These are phyloP conservation scores for Ptychoptera contaminata DNA, from an alignment of 2,888 invertebrate genomes.

Conservation along the genomic window DNA sequence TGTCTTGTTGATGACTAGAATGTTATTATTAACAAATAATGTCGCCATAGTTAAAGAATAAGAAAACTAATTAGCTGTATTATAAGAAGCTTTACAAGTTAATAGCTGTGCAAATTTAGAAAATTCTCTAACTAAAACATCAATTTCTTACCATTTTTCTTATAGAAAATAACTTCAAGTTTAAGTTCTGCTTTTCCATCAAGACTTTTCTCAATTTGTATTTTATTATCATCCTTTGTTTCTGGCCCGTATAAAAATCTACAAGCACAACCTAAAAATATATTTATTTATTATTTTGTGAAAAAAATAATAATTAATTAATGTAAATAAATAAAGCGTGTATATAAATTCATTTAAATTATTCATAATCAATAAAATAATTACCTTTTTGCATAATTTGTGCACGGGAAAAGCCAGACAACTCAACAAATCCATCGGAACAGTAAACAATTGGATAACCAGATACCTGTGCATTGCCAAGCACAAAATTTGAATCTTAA, in stretches of 20 bases:
- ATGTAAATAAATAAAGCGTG: not conserved
- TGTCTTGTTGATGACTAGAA: too few relatives aligned
- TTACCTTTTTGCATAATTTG: constrained; percentile 88
- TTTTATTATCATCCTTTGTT: constrained; percentile 75
- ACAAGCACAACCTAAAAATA: constrained; percentile 64
- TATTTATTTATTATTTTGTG: not conserved
- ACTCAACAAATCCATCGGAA: constrained; percentile 91
- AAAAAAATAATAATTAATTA: not conserved
- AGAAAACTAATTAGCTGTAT: too few relatives aligned
- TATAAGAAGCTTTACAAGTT: too few relatives aligned
- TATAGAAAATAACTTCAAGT: constrained; percentile 86
- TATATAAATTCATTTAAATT: not conserved
- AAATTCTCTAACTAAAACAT: too few relatives aligned
- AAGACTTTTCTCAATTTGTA: constrained; percentile 76
- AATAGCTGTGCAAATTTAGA: too few relatives aligned
- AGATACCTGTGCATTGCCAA: constrained; percentile 87
- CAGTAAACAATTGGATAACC: constrained; percentile 89
- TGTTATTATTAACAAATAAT: too few relatives aligned
- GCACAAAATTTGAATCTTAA: constrained; percentile 88
- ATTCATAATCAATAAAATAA: not conserved
- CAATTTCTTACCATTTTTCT: constrained; percentile 67
- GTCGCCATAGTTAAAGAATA: too few relatives aligned
- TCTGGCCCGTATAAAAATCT: constrained; percentile 87
- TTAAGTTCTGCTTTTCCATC: constrained; percentile 85
- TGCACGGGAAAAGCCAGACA: constrained; percentile 83